Conservation (phyloP, 2,888 invertebrate species). For the Pycnomerus fuliginosus region DNA sequence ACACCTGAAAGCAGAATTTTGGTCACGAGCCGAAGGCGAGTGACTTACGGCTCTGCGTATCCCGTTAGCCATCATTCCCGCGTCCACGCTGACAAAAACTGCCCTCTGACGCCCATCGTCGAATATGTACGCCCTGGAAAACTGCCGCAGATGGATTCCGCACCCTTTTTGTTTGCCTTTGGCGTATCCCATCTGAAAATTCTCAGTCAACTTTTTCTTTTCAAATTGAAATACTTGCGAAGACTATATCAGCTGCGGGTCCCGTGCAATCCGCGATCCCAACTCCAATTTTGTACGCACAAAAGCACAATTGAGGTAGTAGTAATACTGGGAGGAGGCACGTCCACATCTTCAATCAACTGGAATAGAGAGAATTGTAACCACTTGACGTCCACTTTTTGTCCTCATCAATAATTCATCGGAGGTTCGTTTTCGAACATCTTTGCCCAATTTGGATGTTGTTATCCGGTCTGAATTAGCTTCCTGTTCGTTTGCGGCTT, state of each 20-base stretch:
- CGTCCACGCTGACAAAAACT: slow-evolving; percentile 83
- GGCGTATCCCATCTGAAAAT: slow-evolving; percentile 87
- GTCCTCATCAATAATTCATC: no score
- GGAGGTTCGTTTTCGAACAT: no score
- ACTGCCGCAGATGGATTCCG: slow-evolving; percentile 86
- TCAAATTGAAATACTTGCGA: no score
- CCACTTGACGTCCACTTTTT: no score
- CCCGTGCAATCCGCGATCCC: slow-evolving; percentile 93
- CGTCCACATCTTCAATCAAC: no score
- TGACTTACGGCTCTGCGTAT: slow-evolving; percentile 66
- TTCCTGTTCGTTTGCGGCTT: no score
- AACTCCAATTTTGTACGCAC: slow-evolving; percentile 63
- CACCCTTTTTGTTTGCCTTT: slow-evolving; percentile 76
- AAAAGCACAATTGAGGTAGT: not conserved
- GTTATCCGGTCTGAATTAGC: no score
- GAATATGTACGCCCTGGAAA: slow-evolving; percentile 80
- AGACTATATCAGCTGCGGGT: slow-evolving; percentile 83
- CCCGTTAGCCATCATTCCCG: slow-evolving; percentile 84
- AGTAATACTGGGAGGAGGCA: no score
- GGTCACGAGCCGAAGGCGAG: not conserved
- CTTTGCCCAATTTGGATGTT: no score
- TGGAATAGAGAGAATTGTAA: no score
- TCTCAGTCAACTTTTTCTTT: no score
- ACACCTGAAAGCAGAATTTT: slow-evolving; percentile 64
- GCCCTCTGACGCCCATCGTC: slow-evolving; percentile 65